Base-by-base conservation (phyloP, 1,140 invertebrate genomes). In the Heterodera carotae region DNA sequence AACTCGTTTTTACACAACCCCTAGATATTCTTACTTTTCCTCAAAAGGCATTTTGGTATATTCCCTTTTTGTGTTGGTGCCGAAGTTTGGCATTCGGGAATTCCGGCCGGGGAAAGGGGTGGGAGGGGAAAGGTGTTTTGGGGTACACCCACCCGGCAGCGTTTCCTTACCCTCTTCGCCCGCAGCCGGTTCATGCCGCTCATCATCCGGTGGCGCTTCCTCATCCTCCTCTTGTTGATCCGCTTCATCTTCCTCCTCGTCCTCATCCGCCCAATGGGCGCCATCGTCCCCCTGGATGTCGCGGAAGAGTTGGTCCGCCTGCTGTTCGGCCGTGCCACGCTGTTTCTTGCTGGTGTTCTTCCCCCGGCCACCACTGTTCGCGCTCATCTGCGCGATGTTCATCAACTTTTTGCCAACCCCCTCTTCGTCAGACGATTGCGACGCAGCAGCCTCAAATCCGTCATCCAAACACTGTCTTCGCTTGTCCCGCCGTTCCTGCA, bases 301-400 rank as follows among this genome's bases (percentile, higher is more conserved):
- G 22, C 56, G 39, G 56, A 75, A 75, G 56, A 69, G 59, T 36
- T 72, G 15, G 18, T 75, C 72, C 66, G 48, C 56, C 66, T 62
- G 39, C 43, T 22, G 67, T 2, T 75, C 56, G 6, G 39, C 69
- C 48, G 39, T 48, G 48, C 59, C 59, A 7, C 67, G 34, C 31
- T 71, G 43, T 7, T 27, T 5, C 56, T 43, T 48, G 29, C 25
- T 34, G 25, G 25, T 34, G 10, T 18, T 4, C 34, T 15, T 1
- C 12, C 12, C 6, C 39, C 39, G 39, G 39, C 39, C 6, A 12
- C 39, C 6, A 12, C 2, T 6, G 39, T 43, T 6, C 39, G 0
- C 2, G 39, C 6, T 43, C 39, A 43, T 6, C 12, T 6, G 6
- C 39, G 39, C 39, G 0, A 6, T 12, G 39, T n/a, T 34, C 4